A percentile compares a stretch with the other conserved stretches of the same genome.
Evolutionary conservation across 2,113 vertebrate genomes (phyloP).

Genomic region (Oncorhynchus tshawytscha): DNA sequence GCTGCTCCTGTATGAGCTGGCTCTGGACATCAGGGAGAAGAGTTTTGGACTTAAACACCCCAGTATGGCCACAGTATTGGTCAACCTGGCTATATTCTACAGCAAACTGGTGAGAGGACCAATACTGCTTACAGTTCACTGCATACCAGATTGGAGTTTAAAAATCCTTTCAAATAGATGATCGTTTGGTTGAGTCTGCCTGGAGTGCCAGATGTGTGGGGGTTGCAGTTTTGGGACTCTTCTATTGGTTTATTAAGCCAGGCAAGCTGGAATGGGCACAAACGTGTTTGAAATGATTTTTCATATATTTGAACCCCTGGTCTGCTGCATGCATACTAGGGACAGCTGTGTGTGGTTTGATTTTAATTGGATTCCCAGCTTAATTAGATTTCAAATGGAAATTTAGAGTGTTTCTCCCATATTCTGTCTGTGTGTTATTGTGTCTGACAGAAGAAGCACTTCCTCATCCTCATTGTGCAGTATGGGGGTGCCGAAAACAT

Average conservation of each 20-base stretch:
- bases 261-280: no score
- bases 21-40: constrained; percentile 95
- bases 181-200: no score
- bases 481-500: no score
- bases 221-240: no score
- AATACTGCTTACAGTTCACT: neutral
- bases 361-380: no score
- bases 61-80: constrained; percentile 95
- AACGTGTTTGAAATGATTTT: neutral
- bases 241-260: neutral
- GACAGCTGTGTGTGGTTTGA: no score
- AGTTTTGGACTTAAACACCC: constrained; percentile 96
- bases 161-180: neutral
- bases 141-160: neutral
- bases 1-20: constrained; percentile 93
- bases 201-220: no score
- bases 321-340: no score
- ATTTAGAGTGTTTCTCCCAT: no score
- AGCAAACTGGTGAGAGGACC: constrained; percentile 87
- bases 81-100: constrained; percentile 93
- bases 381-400: no score
- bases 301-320: no score
- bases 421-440: neutral
- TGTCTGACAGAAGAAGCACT: constrained; percentile 81
- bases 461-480: no score